Evolutionary conservation across 2,888 invertebrate species (phyloP).

Genomic region (Strigamia maritima): DNA sequence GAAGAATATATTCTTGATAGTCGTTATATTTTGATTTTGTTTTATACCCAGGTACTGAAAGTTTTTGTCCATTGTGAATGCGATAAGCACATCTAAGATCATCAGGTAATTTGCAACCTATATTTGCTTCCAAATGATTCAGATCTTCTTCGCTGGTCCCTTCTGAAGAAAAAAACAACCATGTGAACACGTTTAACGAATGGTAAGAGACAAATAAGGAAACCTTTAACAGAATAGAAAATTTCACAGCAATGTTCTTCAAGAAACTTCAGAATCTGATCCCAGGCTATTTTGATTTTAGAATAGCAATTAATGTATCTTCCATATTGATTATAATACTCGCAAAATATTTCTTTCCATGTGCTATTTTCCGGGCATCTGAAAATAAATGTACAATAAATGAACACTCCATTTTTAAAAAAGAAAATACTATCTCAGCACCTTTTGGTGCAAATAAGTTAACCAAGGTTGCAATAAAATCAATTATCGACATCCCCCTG

Average conservation of each 20-base stretch:
- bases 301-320: slow-evolving; percentile 45
- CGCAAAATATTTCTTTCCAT: slow-evolving; percentile 46
- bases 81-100: slow-evolving; percentile 49
- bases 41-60: slow-evolving; percentile 26
- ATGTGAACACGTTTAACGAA: not conserved
- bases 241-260: slow-evolving; percentile 43
- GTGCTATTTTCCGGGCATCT: slow-evolving; percentile 43
- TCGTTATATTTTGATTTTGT: not conserved
- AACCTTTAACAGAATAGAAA: slow-evolving; percentile 43
- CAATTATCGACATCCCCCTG: no score
- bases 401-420: not conserved
- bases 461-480: no score
- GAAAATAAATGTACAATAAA: not conserved
- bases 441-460: no score
- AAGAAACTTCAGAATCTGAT: slow-evolving; percentile 45
- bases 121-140: slow-evolving; percentile 44
- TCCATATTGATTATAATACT: slow-evolving; percentile 44
- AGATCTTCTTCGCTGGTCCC: slow-evolving; percentile 44
- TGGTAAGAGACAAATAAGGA: not conserved
- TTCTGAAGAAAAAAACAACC: slow-evolving; percentile 37
- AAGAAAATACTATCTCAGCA: no score
- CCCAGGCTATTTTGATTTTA: slow-evolving; percentile 46
- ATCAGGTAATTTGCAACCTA: slow-evolving; percentile 45
- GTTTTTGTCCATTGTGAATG: slow-evolving; percentile 48
- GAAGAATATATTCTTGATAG: not conserved